Percentiles rank a stretch among this genome's conserved stretches.
These are phyloP conservation scores for Thymelicus lineola DNA, from an alignment of 2,888 invertebrate genomes.

Conservation along the genomic window DNA sequence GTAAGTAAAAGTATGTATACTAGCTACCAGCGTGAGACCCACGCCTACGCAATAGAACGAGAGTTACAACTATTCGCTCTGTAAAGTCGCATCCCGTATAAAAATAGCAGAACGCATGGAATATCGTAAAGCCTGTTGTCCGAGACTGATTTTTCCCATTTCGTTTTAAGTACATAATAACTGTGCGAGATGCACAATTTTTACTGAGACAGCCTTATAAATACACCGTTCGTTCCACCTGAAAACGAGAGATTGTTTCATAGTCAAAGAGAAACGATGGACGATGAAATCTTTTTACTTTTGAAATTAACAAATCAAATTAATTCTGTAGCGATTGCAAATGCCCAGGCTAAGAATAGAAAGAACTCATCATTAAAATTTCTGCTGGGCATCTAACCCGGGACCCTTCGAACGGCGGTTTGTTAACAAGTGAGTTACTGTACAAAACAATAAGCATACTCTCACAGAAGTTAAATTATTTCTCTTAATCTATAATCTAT, in stretches of 20 bases:
- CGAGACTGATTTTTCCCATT: conserved; percentile 38
- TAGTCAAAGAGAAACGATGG: not conserved
- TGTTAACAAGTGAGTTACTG: no score
- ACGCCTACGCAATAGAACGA: conserved; percentile 1
- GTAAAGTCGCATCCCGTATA: conserved; percentile 1
- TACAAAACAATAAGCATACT: no score
- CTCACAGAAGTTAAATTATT: no score
- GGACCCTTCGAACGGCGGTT: no score
- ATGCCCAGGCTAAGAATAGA: no score
- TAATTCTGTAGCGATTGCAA: no score
- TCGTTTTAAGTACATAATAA: conserved; percentile 37
- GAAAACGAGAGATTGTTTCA: conserved; percentile 19
- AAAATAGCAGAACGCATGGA: conserved; percentile 17
- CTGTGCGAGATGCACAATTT: conserved; percentile 33
- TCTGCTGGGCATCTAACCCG: no score
- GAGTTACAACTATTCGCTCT: conserved; percentile 7
- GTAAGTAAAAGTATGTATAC: not conserved
- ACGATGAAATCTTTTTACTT: not conserved
- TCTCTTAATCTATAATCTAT: no score
- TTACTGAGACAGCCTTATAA: conserved; percentile 37
- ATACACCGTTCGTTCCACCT: conserved; percentile 35
- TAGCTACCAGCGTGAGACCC: not conserved
- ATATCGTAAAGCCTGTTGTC: conserved; percentile 22
- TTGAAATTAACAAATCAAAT: no score
- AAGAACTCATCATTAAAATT: no score